Percentiles rank a stretch among this genome's conserved stretches.
These are phyloP conservation scores for Zophobas morio DNA, from an alignment of 1,140 invertebrate species.

Conservation along the genomic window DNA sequence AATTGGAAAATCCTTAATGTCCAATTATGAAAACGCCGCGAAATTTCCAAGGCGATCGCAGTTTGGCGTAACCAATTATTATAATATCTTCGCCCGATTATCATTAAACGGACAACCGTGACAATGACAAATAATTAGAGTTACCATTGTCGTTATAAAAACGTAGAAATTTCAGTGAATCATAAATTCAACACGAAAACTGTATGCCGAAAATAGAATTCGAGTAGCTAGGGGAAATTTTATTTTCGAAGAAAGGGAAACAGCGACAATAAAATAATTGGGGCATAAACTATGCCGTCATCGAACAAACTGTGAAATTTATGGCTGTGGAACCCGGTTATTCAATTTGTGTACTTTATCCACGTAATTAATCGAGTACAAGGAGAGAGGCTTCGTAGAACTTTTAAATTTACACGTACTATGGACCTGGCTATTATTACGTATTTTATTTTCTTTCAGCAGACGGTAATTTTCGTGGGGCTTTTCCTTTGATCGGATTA, in stretches of 20 bases:
- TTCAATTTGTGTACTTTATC: slow-evolving; percentile 25
- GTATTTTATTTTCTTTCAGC: not conserved
- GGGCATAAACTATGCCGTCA: slow-evolving; percentile 27
- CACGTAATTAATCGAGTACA: slow-evolving; percentile 27
- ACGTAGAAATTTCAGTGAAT: slow-evolving; percentile 9
- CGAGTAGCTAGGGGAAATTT: not conserved
- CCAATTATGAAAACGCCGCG: slow-evolving; percentile 19
- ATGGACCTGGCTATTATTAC: slow-evolving; percentile 10
- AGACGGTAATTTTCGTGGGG: not conserved
- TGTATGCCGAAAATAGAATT: not conserved
- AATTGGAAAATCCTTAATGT: slow-evolving; percentile 31
- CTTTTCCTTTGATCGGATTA: not conserved
- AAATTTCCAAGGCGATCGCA: slow-evolving; percentile 25
- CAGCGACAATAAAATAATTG: slow-evolving; percentile 31
- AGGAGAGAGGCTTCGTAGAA: slow-evolving; percentile 20
- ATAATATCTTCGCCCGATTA: slow-evolving; percentile 13
- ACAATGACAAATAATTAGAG: slow-evolving; percentile 28
- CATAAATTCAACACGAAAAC: not conserved
- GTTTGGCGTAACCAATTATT: slow-evolving; percentile 14
- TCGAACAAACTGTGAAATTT: slow-evolving; percentile 21
- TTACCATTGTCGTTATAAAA: not conserved
- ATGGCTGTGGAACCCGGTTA: slow-evolving; percentile 2
- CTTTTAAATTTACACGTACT: slow-evolving; percentile 18
- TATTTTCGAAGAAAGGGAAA: slow-evolving; percentile 7
- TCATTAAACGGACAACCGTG: slow-evolving; percentile 21